Conservation (phyloP, 2,113 vertebrate species). For the Bufo bufo region DNA sequence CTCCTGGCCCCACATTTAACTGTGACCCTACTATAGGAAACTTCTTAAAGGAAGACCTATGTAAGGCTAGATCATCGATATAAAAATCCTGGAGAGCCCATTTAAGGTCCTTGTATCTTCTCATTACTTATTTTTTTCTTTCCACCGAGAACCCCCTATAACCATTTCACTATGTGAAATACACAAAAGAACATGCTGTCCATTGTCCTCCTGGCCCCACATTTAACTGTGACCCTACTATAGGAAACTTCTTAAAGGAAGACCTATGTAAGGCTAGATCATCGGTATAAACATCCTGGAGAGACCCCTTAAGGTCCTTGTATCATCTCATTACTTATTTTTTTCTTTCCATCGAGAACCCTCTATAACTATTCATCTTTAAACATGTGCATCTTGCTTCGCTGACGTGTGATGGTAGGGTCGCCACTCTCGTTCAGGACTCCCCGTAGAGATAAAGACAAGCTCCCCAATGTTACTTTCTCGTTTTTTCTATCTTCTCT, state of each 20-base stretch:
- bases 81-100: not conserved
- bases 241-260: too few relatives aligned
- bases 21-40: too few relatives aligned
- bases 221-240: too few relatives aligned
- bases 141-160: not conserved
- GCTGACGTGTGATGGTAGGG: not conserved
- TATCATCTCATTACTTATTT: not conserved
- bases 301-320: not conserved
- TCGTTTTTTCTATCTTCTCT: constrained; percentile 17
- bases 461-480: not conserved
- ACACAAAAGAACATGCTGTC: not conserved
- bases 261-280: too few relatives aligned
- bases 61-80: too few relatives aligned
- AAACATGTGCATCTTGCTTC: not conserved
- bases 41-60: too few relatives aligned
- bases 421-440: not conserved
- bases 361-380: not conserved
- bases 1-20: too few relatives aligned
- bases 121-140: not conserved
- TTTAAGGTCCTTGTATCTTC: not conserved
- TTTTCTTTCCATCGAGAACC: not conserved
- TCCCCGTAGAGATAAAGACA: constrained; percentile 35
- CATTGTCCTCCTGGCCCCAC: not conserved
- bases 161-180: not conserved
- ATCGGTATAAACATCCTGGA: not conserved